Evolutionary conservation across 1,140 invertebrate genomes (phyloP), one percentile per base, ranked within the genome.

Genomic region (Pteromalus puparum): DNA sequence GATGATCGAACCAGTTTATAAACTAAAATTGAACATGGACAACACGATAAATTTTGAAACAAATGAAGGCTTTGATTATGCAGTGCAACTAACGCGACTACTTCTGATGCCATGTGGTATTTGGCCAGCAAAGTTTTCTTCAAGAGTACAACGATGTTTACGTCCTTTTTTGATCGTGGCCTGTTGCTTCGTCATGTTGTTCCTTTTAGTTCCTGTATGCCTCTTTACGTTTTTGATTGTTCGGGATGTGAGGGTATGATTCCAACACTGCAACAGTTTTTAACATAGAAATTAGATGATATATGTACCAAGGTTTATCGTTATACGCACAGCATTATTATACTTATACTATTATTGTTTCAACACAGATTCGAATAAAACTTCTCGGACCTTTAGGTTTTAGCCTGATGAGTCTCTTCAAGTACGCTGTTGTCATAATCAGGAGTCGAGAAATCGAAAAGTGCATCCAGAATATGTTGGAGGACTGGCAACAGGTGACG

Each of bases 401-500:
- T 30, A 38, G 38, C 26, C 15, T 80, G 18, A 81, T 76, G 72
- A 85, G 48, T 65, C 18, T 81, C 1, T 81, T 75, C 61, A 81
- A 85, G 68, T 85, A 85, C 26, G n/a, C 68, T 1, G 53, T 46
- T 6, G 5, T 85, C 0, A 6, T 85, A 5, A 30, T 34, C 0
- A 74, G 42, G 18, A 3, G 26, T 5, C 2, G 13, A 3, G 24
- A 81, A 65, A 68, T 85, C 26, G 26, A n/a, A 10, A 0, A 48
- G 5, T 90, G 89, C 24, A 75, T 90, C 5, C 4, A 81, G 0
- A 82, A 87, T 2, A 86, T 90, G 1, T 72, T 87, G 1, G 67
- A 18, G 0, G 89, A 91, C 42, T 90, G 90, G 90, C 48, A 67
- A 38, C 46, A 76, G 65, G 82, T 75, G 0, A 53, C 72, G 1